Evolutionary conservation across 2,888 invertebrate genomes (phyloP), one percentile per base, ranked within the genome.

Genomic region (Nomada goodeniana): DNA sequence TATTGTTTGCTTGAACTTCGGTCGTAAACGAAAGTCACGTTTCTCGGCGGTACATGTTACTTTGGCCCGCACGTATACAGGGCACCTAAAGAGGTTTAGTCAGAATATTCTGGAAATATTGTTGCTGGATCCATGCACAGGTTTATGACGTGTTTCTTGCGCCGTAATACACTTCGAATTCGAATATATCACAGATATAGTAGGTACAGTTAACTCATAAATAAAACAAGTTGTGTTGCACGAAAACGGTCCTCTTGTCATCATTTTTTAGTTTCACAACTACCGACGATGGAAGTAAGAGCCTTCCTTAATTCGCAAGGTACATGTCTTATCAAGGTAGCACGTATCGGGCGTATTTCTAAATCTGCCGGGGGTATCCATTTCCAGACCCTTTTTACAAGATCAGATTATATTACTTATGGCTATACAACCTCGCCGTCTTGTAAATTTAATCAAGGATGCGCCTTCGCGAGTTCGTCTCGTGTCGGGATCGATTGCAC

Each of bases 381-480:
- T 15, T 53, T 53, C 64, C 61, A 52, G 47, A n/a, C 53, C 36
- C 63, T 63, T 60, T 70, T 80, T 47, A 20, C 65, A 55, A 65
- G 70, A 70, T 65, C 77, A 70, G 60, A 71, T 77, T 80, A 52
- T 64, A 77, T 80, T 77, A 61, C 65, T 77, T 71, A 77, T 65
- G 78, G 47, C 77, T 20, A 20, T 61, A 47, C 47, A 80, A 77
- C 36, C 65, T 53, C 59, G 36, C 53, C 59, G 60, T 77, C 80
- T 80, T 80, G 77, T 77, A 77, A 80, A 80, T 77, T 80, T 80
- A 80, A 80, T 80, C 80, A 80, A 80, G 60, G 80, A 80, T 61
- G 60, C 70, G 63, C 69, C 59, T 44, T 59, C 64, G 79, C 10
- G 63, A 69, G 76, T 74, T 64, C 47, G 64, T 53, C 74, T 65